Evolutionary conservation across 2,888 invertebrate genomes (phyloP), one percentile per base, ranked within the genome.

Genomic region (Sarcophaga variegata): DNA sequence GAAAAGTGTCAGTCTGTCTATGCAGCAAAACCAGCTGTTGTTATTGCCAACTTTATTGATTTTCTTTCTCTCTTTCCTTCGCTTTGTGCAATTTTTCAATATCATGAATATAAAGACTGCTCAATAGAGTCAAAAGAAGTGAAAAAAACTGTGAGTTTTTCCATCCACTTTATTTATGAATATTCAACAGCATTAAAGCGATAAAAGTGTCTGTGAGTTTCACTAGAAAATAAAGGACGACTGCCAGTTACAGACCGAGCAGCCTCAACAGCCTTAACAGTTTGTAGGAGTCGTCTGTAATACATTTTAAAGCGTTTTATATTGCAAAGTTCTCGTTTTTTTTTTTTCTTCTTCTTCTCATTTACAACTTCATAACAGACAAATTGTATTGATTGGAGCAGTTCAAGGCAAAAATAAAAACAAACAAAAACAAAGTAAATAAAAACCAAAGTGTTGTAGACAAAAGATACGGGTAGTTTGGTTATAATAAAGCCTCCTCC

Each of bases 151-250:
- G 17, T 1, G 17, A 12, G 5, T 54, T 77, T 59, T 60, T 59
- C 60, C 4, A 2, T 45, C 17, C 3, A 64, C 17, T 76, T 80
- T 89, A 89, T 91, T 92, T 92, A 91, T 92, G 92, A 92, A 92
- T 92, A 92, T 92, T 92, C 91, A 92, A 92, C 91, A 92, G 90
- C 90, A 89, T 83, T 89, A 90, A 88, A 89, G 72, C 91, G 91
- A 92, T 92, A 91, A 92, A 92, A 92, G 89, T 89, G 92, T 92
- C 91, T 92, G 91, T 83, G 81, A 69, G 49, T 63, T 17, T 76
- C 69, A 69, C 22, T 11, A 62, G 37, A 17, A 49, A 49, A 64
- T 22, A 75, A 60, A 62, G 49, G 54, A 54, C 8, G 54, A 5
- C 54, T 54, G 17, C 17, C 54, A 54, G 54, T 54, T 54, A 4